phyloP scores from a whole-genome alignment of 1,140 invertebrate genomes.

The Atta cephalotes region DNA sequence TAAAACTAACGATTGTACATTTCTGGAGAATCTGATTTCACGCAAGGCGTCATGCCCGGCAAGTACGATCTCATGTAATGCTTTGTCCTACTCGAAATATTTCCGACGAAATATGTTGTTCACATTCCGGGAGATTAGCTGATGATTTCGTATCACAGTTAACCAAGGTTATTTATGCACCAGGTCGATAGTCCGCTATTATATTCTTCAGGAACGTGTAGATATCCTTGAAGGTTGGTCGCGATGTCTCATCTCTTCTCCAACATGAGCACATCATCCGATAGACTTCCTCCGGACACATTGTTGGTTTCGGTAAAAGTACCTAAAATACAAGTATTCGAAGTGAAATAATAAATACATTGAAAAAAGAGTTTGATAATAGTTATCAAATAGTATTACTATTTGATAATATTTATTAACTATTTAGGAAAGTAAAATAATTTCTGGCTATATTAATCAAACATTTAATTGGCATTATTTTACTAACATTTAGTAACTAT shows the following conservation, averaged over 20 bases:
- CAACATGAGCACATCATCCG: slow-evolving; percentile 93
- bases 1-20: slow-evolving; percentile 84
- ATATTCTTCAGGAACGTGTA: slow-evolving; percentile 90
- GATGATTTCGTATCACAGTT: slow-evolving; percentile 82
- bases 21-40: slow-evolving; percentile 70
- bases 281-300: slow-evolving; percentile 92
- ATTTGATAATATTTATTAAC: no score
- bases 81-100: slow-evolving; percentile 5
- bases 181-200: slow-evolving; percentile 86
- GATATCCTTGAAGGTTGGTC: slow-evolving; percentile 93
- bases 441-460: no score
- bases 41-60: slow-evolving; percentile 29
- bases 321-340: slow-evolving; percentile 84
- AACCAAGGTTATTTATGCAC: slow-evolving; percentile 79
- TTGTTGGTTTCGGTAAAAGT: slow-evolving; percentile 89
- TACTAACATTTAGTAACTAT: no score
- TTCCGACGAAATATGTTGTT: slow-evolving; percentile 13
- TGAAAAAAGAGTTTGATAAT: no score
- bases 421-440: no score
- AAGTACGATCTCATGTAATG: slow-evolving; percentile 15
- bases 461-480: no score
- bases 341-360: not conserved
- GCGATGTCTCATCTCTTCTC: slow-evolving; percentile 88
- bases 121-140: not conserved
- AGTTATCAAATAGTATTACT: no score